These are phyloP conservation scores for Lasioglossum malachurum DNA, from an alignment of 2,888 invertebrate species.

Conservation along the genomic window DNA sequence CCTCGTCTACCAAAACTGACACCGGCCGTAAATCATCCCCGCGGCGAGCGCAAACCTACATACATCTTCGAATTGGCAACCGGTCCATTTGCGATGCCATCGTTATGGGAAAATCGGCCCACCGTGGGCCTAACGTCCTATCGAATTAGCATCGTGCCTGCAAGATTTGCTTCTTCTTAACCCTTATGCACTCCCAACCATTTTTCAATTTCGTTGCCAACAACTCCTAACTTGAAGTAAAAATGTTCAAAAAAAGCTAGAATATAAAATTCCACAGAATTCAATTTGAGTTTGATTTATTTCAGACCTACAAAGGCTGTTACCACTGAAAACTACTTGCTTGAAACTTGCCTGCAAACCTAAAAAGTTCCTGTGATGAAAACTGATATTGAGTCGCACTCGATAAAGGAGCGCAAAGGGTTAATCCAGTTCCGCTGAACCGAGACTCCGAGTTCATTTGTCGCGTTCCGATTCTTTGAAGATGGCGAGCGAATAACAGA, in stretches of 20 bases:
- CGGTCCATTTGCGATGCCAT: constrained; percentile 59
- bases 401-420: too few relatives aligned
- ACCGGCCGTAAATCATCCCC: constrained; percentile 65
- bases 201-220: too few relatives aligned
- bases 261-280: too few relatives aligned
- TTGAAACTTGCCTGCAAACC: too few relatives aligned
- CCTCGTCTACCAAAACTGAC: constrained; percentile 71
- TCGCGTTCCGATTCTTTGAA: not conserved
- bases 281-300: too few relatives aligned
- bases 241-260: too few relatives aligned
- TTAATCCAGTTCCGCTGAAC: not conserved
- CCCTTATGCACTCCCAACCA: too few relatives aligned
- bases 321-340: too few relatives aligned
- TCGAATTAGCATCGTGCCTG: not conserved
- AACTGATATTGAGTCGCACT: too few relatives aligned
- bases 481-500: not conserved
- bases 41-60: constrained; percentile 36
- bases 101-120: constrained; percentile 45
- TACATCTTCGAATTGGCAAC: constrained; percentile 62
- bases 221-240: too few relatives aligned
- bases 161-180: not conserved
- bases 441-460: not conserved
- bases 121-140: not conserved
- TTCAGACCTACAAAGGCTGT: too few relatives aligned
- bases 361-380: too few relatives aligned